Conservation (phyloP, 2,888 invertebrate species). For the Allacma fusca region DNA sequence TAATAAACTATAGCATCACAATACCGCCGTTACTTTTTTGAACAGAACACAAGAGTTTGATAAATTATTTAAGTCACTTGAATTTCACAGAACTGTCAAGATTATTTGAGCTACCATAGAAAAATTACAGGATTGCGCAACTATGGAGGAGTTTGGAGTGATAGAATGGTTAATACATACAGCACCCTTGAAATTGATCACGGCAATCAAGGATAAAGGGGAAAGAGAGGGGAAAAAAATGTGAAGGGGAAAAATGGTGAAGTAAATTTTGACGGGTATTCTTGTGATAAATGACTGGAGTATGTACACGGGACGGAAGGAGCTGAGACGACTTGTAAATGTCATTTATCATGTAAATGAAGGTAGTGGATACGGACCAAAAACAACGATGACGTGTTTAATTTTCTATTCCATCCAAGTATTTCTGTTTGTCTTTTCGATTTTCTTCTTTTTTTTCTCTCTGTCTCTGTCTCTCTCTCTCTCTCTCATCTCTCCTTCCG, state of each 20-base stretch:
- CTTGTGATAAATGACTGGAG: conserved; percentile 40
- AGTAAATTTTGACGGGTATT: conserved; percentile 18
- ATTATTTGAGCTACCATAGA: conserved; percentile 8
- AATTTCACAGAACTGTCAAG: conserved; percentile 16
- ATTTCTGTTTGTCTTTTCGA: conserved; percentile 35
- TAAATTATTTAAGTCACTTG: conserved; percentile 16
- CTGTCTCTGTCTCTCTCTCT: conserved; percentile 13
- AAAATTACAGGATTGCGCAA: conserved; percentile 12
- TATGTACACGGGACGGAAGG: conserved; percentile 14
- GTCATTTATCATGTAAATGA: conserved; percentile 49
- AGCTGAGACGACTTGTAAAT: conserved; percentile 44
- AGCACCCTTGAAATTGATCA: conserved; percentile 16
- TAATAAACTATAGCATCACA: too few relatives aligned
- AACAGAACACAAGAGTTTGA: conserved; percentile 6
- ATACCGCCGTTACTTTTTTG: not conserved
- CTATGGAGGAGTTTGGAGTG: not conserved
- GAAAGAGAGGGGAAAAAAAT: conserved; percentile 1
- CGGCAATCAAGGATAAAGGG: conserved; percentile 16
- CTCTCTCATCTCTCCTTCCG: not conserved
- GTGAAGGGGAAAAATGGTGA: conserved; percentile 22
- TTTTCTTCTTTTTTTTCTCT: conserved; percentile 20
- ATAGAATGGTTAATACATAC: conserved; percentile 3
- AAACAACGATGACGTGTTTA: conserved; percentile 40
- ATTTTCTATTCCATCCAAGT: conserved; percentile 46
- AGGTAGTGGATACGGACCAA: conserved; percentile 27